Base-by-base conservation (phyloP, 2,797 vertebrate genomes). In the Lepidocolaptes lacrymiger region DNA sequence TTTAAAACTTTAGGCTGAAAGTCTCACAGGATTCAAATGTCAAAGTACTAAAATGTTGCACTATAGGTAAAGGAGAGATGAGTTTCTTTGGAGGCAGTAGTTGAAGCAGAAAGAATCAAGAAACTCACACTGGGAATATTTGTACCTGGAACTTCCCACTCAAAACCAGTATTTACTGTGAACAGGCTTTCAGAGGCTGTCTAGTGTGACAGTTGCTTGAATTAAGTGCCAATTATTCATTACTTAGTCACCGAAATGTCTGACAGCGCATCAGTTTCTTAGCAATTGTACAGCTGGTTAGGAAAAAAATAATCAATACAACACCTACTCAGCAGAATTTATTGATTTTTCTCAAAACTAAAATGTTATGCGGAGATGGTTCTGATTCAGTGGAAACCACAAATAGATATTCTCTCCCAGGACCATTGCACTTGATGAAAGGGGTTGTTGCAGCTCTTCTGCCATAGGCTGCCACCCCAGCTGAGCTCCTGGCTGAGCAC, bases 201-300 rank as follows among this genome's bases (percentile, higher is more conserved):
- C 77, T 90, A 73, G 61, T 77, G 85, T 79, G 91, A 79, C 88
- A 96, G 73, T 52, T 90, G 61, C 83, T 90, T 77, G 74, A 75
- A 94, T 96, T 93, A 94, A 93, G 83, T 72, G 64, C 81, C 86
- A 85, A 82, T 96, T 96, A 90, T 86, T 96, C 89, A 87, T 91
- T 85, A 91, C 91, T 95, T 91, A 95, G 83, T 95, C 95, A 95
- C 83, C 0, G 0, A 85, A 93, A 87, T 87, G 85, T 93, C 96
- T 95, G 88, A 86, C 84, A 92, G 82, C 46, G 23, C 85, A 93
- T 95, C 88, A 76, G 77, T 79, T 96, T 80, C 88, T 91, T 88
- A 96, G 85, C 89, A 91, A 67, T 94, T 77, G 91, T 95, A 79
- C 81, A 89, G 75, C 84, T 93, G 95, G 91, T 94, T 87, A 88